Conservation (phyloP, 2,113 vertebrate species). For the Enhydra lutris region DNA sequence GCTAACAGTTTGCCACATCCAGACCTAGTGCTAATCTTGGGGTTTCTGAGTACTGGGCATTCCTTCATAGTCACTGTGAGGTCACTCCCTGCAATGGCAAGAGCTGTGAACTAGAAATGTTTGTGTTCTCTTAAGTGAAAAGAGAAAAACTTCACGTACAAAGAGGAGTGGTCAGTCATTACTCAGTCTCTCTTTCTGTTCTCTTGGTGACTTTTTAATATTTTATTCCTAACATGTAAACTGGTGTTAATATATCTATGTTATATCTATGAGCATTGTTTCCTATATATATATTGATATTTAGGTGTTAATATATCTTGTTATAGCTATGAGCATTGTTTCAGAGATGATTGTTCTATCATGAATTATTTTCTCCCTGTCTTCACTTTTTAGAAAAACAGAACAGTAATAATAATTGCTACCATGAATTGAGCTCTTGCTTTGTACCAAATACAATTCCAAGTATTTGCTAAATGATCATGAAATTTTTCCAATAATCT, state of each 20-base stretch:
- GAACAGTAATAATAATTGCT: not conserved
- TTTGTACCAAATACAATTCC: not conserved
- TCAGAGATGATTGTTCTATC: not conserved
- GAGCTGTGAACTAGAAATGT: not conserved
- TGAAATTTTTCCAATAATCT: not conserved
- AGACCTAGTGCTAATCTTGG: not conserved
- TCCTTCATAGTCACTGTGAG: not conserved
- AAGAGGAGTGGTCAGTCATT: not conserved
- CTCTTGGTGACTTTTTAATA: not conserved
- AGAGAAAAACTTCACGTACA: not conserved
- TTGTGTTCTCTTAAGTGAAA: not conserved
- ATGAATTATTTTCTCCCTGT: not conserved
- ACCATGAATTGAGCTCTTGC: not conserved
- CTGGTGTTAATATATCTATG: not conserved
- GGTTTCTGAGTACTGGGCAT: not conserved
- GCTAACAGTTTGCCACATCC: not conserved
- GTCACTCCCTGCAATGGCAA: not conserved
- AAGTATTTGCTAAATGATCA: not conserved
- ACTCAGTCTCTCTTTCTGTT: not conserved
- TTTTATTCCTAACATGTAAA: not conserved
- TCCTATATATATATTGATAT: too few relatives aligned
- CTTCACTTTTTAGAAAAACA: not conserved
- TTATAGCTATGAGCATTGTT: not conserved
- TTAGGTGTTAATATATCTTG: not conserved
- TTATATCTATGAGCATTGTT: not conserved